Percentiles rank a stretch among this genome's conserved stretches.
Evolutionary conservation across 2,888 invertebrate species (phyloP).

Genomic region (Eupelmus urozonus): DNA sequence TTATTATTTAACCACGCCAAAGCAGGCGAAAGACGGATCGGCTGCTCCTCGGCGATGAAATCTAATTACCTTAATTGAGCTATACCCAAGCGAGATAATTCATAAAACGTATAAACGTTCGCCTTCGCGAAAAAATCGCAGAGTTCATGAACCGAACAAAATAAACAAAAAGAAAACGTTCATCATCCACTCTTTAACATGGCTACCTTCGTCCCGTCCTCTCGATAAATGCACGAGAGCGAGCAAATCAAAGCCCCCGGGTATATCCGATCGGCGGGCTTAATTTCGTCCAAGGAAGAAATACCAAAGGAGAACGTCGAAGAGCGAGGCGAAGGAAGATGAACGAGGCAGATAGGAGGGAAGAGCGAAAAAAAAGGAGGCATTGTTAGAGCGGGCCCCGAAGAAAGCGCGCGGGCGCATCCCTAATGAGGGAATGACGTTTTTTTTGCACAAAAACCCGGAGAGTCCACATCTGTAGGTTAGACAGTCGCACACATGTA

Average conservation of each 20-base stretch:
- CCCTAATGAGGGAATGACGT: slow-evolving; percentile 37
- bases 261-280: neutral
- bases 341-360: slow-evolving; percentile 17
- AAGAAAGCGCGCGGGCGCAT: too few relatives aligned
- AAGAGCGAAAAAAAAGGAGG: neutral
- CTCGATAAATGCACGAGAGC: neutral
- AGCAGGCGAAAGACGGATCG: neutral
- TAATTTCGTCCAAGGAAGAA: slow-evolving; percentile 16
- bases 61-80: slow-evolving; percentile 19
- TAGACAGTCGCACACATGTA: neutral
- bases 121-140: neutral
- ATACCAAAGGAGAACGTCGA: slow-evolving; percentile 3
- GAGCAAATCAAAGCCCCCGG: neutral
- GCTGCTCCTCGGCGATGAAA: neutral
- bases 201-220: neutral
- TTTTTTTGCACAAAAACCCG: slow-evolving; percentile 16
- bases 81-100: neutral
- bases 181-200: neutral
- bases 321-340: slow-evolving; percentile 12
- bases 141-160: too few relatives aligned
- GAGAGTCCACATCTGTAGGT: neutral
- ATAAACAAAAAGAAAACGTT: slow-evolving; percentile 1
- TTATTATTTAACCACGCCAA: neutral
- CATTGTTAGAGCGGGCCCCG: slow-evolving; percentile 12
- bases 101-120: neutral